Evolutionary conservation across 2,888 invertebrate genomes (phyloP).

Genomic region (Apoderus coryli): DNA sequence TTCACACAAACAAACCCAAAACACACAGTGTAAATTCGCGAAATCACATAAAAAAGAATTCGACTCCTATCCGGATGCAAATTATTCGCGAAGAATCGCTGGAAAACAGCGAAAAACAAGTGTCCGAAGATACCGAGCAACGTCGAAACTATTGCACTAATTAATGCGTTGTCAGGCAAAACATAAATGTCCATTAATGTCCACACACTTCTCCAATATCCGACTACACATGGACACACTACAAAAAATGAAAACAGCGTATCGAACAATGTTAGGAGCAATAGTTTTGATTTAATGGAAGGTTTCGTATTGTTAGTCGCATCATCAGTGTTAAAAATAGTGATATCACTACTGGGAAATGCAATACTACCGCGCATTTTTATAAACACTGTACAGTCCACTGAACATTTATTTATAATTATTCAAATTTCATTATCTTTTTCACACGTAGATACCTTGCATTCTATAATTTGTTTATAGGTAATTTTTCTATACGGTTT

Average conservation of each 20-base stretch:
- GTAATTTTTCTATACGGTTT: too few species aligned
- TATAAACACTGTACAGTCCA: too few species aligned
- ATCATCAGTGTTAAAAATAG: slow-evolving; percentile 15
- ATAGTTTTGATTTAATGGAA: slow-evolving; percentile 36
- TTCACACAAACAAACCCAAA: slow-evolving; percentile 74
- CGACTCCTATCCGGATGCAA: slow-evolving; percentile 55
- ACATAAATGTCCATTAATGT: slow-evolving; percentile 59
- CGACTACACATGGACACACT: slow-evolving; percentile 67
- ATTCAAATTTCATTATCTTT: too few species aligned
- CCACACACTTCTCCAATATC: slow-evolving; percentile 82
- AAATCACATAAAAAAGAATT: slow-evolving; percentile 51
- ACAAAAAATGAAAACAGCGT: slow-evolving; percentile 54
- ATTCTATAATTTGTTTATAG: too few species aligned
- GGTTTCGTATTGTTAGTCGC: too few species aligned
- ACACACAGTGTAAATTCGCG: slow-evolving; percentile 57
- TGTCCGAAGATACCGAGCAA: slow-evolving; percentile 56
- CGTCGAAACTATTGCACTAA: slow-evolving; percentile 54
- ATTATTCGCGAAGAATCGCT: slow-evolving; percentile 42
- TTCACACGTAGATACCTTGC: too few species aligned
- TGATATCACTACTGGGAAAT: slow-evolving; percentile 10
- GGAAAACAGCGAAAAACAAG: slow-evolving; percentile 51
- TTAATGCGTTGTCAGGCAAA: slow-evolving; percentile 42
- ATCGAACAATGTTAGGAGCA: slow-evolving; percentile 59
- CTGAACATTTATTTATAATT: too few species aligned
- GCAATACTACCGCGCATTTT: slow-evolving; percentile 54